Base-by-base conservation (phyloP, 2,113 vertebrate species). In the Ornithorhynchus anatinus region DNA sequence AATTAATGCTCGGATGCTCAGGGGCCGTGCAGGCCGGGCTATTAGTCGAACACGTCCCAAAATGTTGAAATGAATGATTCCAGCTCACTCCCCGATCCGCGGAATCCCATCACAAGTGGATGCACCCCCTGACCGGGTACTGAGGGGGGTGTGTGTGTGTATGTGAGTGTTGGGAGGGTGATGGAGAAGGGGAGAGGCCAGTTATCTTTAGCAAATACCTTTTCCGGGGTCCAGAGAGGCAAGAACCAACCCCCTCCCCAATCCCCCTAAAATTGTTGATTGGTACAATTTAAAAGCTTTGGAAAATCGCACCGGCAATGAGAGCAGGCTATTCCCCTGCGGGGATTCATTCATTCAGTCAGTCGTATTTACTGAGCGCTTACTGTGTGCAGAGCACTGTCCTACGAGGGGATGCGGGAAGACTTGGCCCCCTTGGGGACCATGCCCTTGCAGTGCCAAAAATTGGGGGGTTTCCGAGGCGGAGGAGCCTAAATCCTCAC, bases 161-260 rank as follows among this genome's bases (percentile, higher is more conserved):
- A 43, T 59, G 25, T 13, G 29, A 16, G 25, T 48, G 45, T 16
- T 4, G 25, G 19, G 23, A 17, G 25, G 45, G 25, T 17, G 15
- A 29, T 13, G 20, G 42, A 22, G 42, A 16, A 48, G 45, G 45
- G 29, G 29, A 16, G 13, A 23, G 31, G 40, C 54, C 54, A 56
- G 5, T 39, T 77, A 61, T 63, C 29, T 40, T 71, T 1, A 13
- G 43, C 66, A 59, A 35, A 0, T 19, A 79, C 59, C 69, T 81
- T 81, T 72, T 7, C 12, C 48, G 47, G 44, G 39, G 71, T 69
- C 27, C 27, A 10, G n/a, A 59, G n/a, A 31, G 20, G 22, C 42
- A 64, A 68, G 6, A 38, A 29, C 7, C 27, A 5, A 1, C 35
- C 0, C 1, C 32, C 59, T 37, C 8, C 10, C 44, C 45, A 10